Percentiles rank a stretch among this genome's conserved stretches.
phyloP scores from a whole-genome alignment of 2,888 invertebrate genomes.

The Lithophane socia region DNA sequence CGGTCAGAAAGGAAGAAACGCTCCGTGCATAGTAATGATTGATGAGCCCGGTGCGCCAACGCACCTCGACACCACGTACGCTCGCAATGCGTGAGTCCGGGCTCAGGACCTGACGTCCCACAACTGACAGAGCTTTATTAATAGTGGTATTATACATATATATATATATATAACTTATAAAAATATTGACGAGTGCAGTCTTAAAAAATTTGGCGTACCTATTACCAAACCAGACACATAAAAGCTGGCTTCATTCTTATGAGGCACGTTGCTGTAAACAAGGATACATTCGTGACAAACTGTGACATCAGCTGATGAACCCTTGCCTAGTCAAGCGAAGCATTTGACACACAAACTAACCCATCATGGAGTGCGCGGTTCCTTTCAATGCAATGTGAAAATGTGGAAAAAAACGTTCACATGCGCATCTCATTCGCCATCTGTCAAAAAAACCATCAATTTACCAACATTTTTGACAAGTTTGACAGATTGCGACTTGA shows the following conservation, averaged over 20 bases:
- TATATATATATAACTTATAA: background rate
- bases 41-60: slow-evolving; percentile 69
- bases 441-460: no score
- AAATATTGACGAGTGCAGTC: slow-evolving; percentile 10
- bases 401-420: slow-evolving; percentile 14
- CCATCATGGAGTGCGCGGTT: slow-evolving; percentile 17
- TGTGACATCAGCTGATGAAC: background rate
- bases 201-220: background rate
- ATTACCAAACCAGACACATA: background rate
- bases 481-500: no score
- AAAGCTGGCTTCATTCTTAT: background rate
- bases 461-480: no score
- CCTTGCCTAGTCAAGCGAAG: slow-evolving; percentile 3
- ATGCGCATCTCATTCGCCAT: no score
- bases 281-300: slow-evolving; percentile 3
- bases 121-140: slow-evolving; percentile 46
- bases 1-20: slow-evolving; percentile 89
- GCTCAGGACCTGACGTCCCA: slow-evolving; percentile 50
- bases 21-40: slow-evolving; percentile 83
- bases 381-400: slow-evolving; percentile 27
- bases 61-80: slow-evolving; percentile 67
- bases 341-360: background rate
- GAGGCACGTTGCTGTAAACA: background rate
- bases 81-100: slow-evolving; percentile 39
- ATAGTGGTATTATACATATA: slow-evolving; percentile 30